A percentile compares a stretch with the other conserved stretches of the same genome.
Conservation (phyloP, 2,113 vertebrate species). For the Antigone vipio region DNA sequence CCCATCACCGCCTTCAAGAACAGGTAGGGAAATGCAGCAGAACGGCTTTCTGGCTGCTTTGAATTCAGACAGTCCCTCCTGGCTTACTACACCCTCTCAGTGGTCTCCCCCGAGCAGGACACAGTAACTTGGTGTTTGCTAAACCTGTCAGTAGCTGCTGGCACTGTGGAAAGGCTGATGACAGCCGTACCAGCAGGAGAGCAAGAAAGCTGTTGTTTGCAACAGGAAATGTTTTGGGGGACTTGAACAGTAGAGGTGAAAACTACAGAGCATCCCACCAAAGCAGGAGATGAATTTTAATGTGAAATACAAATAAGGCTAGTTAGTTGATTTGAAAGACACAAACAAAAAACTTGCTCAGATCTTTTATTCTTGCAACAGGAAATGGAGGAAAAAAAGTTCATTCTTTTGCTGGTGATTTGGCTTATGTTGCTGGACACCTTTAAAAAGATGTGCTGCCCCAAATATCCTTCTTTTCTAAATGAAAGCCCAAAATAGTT, state of each 20-base stretch:
- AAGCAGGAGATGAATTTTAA: neutral
- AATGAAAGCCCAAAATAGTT: neutral
- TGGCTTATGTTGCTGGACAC: slow-evolving; percentile 13
- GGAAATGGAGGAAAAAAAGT: accelerated
- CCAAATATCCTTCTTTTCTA: neutral
- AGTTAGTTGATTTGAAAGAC: neutral
- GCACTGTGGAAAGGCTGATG: neutral
- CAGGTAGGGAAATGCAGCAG: accelerated
- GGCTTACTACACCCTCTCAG: neutral
- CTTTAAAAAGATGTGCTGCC: slow-evolving; percentile 1
- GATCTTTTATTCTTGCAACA: neutral
- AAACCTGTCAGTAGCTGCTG: neutral
- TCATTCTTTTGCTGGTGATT: neutral
- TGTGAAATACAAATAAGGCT: neutral
- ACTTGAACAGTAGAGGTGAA: neutral
- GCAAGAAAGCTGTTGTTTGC: neutral
- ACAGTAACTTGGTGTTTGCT: neutral
- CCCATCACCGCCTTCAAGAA: accelerated
- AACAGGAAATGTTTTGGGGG: neutral
- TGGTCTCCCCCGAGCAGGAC: neutral
- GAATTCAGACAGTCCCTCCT: neutral
- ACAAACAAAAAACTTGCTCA: neutral
- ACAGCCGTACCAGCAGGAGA: neutral
- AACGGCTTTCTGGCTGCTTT: neutral
- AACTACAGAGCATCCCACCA: neutral